phyloP scores from a whole-genome alignment of 1,140 invertebrate species.

The Tribolium castaneum region DNA sequence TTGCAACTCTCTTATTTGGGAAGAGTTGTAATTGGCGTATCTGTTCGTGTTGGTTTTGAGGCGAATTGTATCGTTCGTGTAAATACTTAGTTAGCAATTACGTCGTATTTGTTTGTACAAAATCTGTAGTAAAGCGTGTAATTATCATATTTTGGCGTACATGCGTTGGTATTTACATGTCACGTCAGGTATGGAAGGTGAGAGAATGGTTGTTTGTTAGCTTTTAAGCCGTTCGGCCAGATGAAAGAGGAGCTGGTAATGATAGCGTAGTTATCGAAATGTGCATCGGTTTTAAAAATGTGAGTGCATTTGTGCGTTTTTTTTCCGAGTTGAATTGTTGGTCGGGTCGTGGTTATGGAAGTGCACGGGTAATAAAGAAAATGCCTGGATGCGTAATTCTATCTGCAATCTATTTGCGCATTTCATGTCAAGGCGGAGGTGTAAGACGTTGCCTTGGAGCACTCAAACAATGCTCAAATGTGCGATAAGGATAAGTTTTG shows the following conservation, averaged over 20 bases:
- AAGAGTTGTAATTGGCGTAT: too few relatives aligned
- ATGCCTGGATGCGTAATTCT: conserved; percentile 23
- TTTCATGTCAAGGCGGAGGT: conserved; percentile 25
- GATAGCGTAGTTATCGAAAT: conserved; percentile 30
- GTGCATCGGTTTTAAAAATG: conserved; percentile 19
- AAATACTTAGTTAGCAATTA: neutral
- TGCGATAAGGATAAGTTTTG: neutral
- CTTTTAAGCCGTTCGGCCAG: conserved; percentile 14
- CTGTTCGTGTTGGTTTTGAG: neutral
- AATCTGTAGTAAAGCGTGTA: neutral
- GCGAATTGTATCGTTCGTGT: neutral
- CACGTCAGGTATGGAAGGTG: neutral
- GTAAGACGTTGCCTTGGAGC: conserved; percentile 16
- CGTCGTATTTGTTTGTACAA: neutral
- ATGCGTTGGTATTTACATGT: neutral
- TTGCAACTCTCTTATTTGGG: too few relatives aligned
- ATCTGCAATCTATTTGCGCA: conserved; percentile 24
- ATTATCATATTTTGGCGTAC: neutral
- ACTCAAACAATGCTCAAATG: neutral
- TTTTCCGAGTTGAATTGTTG: neutral
- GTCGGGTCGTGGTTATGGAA: neutral
- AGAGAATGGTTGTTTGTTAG: neutral
- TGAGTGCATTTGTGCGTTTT: conserved; percentile 9
- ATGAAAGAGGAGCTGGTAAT: conserved; percentile 23
- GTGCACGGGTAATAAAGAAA: neutral